Percentiles rank a stretch among this genome's conserved stretches.
These are phyloP conservation scores for Sphaeramia orbicularis DNA, from an alignment of 2,797 vertebrate genomes.

Conservation along the genomic window DNA sequence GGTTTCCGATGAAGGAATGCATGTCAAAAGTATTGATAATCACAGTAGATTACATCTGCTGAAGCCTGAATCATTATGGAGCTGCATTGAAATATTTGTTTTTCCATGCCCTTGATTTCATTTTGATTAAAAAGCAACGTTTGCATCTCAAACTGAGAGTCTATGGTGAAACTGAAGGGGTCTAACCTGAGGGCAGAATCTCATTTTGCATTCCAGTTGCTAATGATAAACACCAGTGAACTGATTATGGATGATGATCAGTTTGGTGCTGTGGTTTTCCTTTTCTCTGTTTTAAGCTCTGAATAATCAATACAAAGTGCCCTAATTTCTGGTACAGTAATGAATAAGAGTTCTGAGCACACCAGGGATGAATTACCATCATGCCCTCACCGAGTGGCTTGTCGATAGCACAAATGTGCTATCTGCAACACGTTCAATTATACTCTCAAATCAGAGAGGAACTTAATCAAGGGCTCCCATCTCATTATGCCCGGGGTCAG, in stretches of 20 bases:
- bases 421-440: conserved; percentile 80
- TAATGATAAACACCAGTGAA: conserved; percentile 39
- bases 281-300: conserved; percentile 35
- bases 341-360: conserved; percentile 47
- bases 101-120: conserved; percentile 1
- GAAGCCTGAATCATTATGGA: background rate
- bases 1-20: too few relatives aligned
- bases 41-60: too few relatives aligned
- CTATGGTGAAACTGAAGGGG: conserved; percentile 3
- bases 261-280: conserved; percentile 33
- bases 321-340: conserved; percentile 55
- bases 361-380: conserved; percentile 67
- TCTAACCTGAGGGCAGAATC: conserved; percentile 15
- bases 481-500: conserved; percentile 70
- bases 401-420: conserved; percentile 70
- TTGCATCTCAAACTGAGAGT: conserved; percentile 12
- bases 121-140: conserved; percentile 9
- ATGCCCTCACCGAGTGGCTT: conserved; percentile 53
- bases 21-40: too few relatives aligned
- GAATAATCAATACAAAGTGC: conserved; percentile 65
- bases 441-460: conserved; percentile 75
- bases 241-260: conserved; percentile 55
- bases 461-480: conserved; percentile 76
- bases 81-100: background rate
- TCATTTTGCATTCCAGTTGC: conserved; percentile 30